Base-by-base conservation (phyloP, 2,888 invertebrate genomes). In the Eucera pruinosa region DNA sequence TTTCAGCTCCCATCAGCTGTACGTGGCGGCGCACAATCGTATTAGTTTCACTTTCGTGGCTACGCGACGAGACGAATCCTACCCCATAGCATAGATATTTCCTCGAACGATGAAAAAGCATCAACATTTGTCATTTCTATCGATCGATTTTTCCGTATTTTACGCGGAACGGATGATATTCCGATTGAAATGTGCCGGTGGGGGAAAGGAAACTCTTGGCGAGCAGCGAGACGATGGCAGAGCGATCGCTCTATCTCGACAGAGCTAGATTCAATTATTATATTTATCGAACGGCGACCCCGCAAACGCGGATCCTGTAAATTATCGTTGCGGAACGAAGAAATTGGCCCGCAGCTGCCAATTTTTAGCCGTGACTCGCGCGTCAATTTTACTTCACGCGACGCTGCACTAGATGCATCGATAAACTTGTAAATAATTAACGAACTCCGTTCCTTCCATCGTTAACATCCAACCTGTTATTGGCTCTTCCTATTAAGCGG, bases 401-500 rank as follows among this genome's bases (percentile, higher is more conserved):
- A 57, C 68, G 70, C 48, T 74, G 78, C 78, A 71, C 61, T 76
- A 73, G 84, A 85, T 74, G 88, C 83, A 77, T 86, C 86, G 86
- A 81, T 87, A 86, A 88, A 86, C 85, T 82, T 82, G 88, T 88
- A 88, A 88, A 89, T 89, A 89, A 89, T 89, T 88, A 86, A 85
- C 82, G 86, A 88, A 85, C 79, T 81, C 74, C 68, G 60, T 76
- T 78, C 64, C 77, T 81, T 9, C 77, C 83, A 83, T 81, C 83
- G 80, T 84, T 83, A 83, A 82, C 80, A 84, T 86, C 77, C 82
- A 60, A 72, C 60, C 82, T 74, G 83, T 86, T 88, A 88, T 88
- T 86, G 82, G 82, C 66, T 68, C 66, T 81, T 72, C 82, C 82
- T 85, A 80, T 85, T 85, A 85, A 67, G 66, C 52, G 58, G 68